Conservation (phyloP, 2,888 invertebrate genomes). For the Sesamia inferens region DNA sequence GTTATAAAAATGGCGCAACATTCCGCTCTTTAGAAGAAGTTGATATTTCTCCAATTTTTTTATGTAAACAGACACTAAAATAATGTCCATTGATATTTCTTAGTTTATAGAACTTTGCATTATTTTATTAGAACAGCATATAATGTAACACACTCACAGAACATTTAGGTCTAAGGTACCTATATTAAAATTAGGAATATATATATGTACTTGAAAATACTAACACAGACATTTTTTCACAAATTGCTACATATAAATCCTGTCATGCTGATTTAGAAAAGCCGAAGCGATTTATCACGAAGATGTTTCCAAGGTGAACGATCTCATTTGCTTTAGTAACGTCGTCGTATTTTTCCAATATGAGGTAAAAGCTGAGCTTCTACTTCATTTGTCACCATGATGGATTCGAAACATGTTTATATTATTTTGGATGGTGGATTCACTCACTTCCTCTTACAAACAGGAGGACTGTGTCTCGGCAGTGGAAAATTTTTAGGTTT, state of each 20-base stretch:
- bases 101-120: background rate
- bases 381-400: conserved; percentile 50
- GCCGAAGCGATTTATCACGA: conserved; percentile 49
- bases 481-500: background rate
- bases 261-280: conserved; percentile 45
- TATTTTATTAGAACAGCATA: background rate
- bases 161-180: background rate
- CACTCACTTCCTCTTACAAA: background rate
- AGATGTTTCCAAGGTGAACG: conserved; percentile 46
- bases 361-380: conserved; percentile 26
- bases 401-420: conserved; percentile 43
- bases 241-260: conserved; percentile 22
- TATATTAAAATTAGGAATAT: background rate
- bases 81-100: background rate
- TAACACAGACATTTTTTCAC: conserved; percentile 4
- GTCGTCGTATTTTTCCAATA: conserved; percentile 33
- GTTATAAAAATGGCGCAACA: conserved; percentile 23
- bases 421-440: conserved; percentile 20
- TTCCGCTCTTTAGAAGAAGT: background rate
- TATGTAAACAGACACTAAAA: conserved; percentile 4
- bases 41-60: conserved; percentile 8
- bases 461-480: background rate
- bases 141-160: background rate
- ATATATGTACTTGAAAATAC: background rate
- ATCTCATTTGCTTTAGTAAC: conserved; percentile 48